phyloP scores from a whole-genome alignment of 2,797 vertebrate species.

The Nyctalus aviator region DNA sequence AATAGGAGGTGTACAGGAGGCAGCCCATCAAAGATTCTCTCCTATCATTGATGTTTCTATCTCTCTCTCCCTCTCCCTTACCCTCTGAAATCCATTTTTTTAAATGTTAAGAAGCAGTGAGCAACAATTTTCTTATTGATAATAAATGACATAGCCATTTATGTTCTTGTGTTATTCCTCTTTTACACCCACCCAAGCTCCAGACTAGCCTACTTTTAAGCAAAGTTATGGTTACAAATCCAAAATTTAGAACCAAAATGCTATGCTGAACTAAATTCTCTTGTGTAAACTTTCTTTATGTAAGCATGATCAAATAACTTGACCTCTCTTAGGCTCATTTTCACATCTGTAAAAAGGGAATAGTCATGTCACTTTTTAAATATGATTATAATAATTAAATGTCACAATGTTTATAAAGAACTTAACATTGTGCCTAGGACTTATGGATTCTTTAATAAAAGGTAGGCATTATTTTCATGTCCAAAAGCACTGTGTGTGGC shows the following conservation, averaged over 20 bases:
- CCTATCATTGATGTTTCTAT: no score
- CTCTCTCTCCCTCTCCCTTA: no score
- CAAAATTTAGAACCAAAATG: not conserved
- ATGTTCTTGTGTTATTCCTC: not conserved
- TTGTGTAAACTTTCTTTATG: not conserved
- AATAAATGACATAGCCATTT: not conserved
- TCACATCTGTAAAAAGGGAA: not conserved
- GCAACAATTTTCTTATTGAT: not conserved
- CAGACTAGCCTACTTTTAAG: conserved; percentile 1
- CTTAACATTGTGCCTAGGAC: not conserved
- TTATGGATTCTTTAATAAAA: not conserved
- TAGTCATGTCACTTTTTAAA: not conserved
- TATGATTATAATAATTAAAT: conserved; percentile 29
- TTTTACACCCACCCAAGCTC: not conserved
- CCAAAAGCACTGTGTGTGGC: not conserved
- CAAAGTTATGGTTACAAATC: conserved; percentile 18
- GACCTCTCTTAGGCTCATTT: not conserved
- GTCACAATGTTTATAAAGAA: not conserved
- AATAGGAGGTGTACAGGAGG: no score
- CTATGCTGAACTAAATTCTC: not conserved
- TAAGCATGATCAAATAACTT: not conserved
- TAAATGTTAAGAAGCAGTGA: not conserved
- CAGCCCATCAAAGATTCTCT: no score
- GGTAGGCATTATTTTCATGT: not conserved
- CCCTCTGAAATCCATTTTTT: no score